phyloP scores from a whole-genome alignment of 1,140 invertebrate genomes.

The Agrilus planipennis region DNA sequence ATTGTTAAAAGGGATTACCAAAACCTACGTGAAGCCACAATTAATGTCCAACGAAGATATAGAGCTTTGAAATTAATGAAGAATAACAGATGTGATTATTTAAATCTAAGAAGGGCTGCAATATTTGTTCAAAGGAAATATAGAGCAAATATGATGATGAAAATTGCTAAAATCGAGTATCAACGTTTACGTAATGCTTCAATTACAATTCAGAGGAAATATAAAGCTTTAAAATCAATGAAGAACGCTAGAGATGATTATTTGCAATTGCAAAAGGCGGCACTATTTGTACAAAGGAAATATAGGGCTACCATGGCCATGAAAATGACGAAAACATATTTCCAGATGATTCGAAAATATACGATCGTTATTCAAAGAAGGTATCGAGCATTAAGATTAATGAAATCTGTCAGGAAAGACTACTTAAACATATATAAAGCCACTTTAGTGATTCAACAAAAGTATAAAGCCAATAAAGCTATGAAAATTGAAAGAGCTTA shows the following conservation, averaged over 20 bases:
- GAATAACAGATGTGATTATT: conserved; percentile 15
- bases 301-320: conserved; percentile 8
- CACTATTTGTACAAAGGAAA: conserved; percentile 25
- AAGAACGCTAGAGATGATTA: conserved; percentile 29
- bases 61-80: conserved; percentile 22
- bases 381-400: conserved; percentile 28
- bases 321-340: conserved; percentile 21
- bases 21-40: conserved; percentile 27
- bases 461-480: conserved; percentile 22
- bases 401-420: conserved; percentile 18
- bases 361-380: conserved; percentile 28
- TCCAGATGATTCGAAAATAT: conserved; percentile 20
- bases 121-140: conserved; percentile 26
- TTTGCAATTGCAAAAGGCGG: conserved; percentile 22
- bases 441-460: conserved; percentile 24
- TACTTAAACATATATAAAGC: conserved; percentile 26
- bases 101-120: conserved; percentile 18
- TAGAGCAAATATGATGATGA: conserved; percentile 24
- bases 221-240: conserved; percentile 30
- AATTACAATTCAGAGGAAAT: conserved; percentile 36
- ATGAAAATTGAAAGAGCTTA: conserved; percentile 18
- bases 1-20: conserved; percentile 28
- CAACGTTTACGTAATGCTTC: conserved; percentile 20
- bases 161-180: conserved; percentile 20
- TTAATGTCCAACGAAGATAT: conserved; percentile 35